Evolutionary conservation across 2,797 vertebrate genomes (phyloP), one percentile per base, ranked within the genome.

Genomic region (Alfaro cultratus): DNA sequence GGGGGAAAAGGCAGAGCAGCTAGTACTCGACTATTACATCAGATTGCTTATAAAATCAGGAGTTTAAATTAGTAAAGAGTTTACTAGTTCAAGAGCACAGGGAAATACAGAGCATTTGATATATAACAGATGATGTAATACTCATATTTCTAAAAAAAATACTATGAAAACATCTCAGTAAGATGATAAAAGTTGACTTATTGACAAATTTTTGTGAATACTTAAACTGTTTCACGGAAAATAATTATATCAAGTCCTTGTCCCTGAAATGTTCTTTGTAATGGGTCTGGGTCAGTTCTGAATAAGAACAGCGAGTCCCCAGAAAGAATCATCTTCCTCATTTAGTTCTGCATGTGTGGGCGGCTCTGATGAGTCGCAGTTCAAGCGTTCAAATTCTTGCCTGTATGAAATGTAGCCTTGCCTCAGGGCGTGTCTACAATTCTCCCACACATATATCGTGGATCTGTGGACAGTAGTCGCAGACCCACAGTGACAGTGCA

Each of bases 271-370:
- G 15, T 49, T 41, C 60, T 74, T 9, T 75, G 45, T 53, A 75
- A 80, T 29, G 18, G 79, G 43, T 45, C 76, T 46, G 72, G 62
- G 78, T 86, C 77, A 80, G 60, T 36, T 68, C 77, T 82, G 71
- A 83, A 77, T 77, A 47, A 84, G 82, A 82, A 86, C 79, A 76
- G 82, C 6, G 1, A 80, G 73, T 75, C 74, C 64, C 53, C 60
- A 64, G 74, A 86, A 84, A 80, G 77, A 89, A 89, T 87, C 51
- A 82, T 85, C 76, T 87, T 71, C 85, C 80, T 86, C 75, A 78
- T 80, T 93, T 89, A 81, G 84, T 87, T 83, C 80, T 87, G 79
- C 41, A 79, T 84, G 76, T 82, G 89, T 87, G 85, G 89, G 78
- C 47, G 86, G 87, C 86, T 87, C 71, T 80, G 81, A 85, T 80